Percentiles rank a stretch among this genome's conserved stretches.
Evolutionary conservation across 2,888 invertebrate genomes (phyloP).

Genomic region (Agrochola litura): DNA sequence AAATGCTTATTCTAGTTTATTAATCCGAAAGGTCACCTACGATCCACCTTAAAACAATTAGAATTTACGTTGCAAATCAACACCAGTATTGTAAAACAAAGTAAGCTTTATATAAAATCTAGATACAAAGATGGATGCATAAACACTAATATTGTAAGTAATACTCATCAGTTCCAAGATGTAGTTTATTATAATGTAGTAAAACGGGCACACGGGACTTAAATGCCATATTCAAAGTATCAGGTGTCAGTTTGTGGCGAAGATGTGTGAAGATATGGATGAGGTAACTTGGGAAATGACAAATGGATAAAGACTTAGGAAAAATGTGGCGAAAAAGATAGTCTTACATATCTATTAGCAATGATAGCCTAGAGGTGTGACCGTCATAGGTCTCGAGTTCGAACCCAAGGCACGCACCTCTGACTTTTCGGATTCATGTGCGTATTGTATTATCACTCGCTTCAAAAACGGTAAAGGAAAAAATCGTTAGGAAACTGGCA

Average conservation of each 20-base stretch:
- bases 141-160: conserved; percentile 60
- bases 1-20: no score
- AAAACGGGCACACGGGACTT: conserved; percentile 70
- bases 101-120: conserved; percentile 32
- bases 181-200: conserved; percentile 72
- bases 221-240: conserved; percentile 74
- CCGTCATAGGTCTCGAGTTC: no score
- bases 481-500: no score
- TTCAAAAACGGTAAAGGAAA: no score
- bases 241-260: conserved; percentile 67
- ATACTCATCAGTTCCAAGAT: conserved; percentile 68
- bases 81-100: background rate
- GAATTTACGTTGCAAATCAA: background rate
- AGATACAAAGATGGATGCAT: conserved; percentile 33
- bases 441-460: no score
- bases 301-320: no score
- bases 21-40: no score
- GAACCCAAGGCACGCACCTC: no score
- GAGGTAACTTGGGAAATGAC: conserved; percentile 17
- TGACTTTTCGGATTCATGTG: no score
- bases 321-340: no score
- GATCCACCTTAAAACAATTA: background rate
- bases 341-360: no score
- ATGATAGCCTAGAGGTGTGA: no score
- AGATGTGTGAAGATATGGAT: conserved; percentile 57